Conservation (phyloP, 2,113 vertebrate genomes). For the Numenius arquata region DNA sequence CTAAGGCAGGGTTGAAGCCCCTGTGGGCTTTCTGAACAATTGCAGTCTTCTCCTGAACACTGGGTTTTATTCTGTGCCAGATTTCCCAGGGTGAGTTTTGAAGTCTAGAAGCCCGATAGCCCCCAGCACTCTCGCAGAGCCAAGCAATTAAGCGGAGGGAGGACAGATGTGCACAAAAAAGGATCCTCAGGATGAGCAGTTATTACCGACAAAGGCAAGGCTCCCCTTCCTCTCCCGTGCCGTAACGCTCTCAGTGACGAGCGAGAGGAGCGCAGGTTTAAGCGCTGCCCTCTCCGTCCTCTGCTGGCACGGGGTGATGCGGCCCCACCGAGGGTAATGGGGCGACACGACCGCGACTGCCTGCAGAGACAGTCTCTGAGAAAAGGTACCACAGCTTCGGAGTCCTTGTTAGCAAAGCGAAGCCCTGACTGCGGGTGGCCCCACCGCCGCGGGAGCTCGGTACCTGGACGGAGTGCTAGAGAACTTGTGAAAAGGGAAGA, state of each 20-base stretch:
- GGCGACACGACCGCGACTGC: background rate
- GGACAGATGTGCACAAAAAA: background rate
- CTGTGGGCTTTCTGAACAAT: constrained; percentile 1
- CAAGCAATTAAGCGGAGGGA: background rate
- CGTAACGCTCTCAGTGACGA: background rate
- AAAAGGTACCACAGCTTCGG: background rate
- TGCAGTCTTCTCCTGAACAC: background rate
- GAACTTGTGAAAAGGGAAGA: background rate
- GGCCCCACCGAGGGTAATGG: background rate
- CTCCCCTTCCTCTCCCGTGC: background rate
- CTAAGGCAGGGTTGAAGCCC: constrained; percentile 3
- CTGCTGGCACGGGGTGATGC: fast-evolving
- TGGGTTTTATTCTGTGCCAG: background rate
- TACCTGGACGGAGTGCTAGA: background rate
- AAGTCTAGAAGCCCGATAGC: background rate
- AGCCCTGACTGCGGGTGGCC: too few species aligned
- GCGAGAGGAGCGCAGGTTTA: background rate
- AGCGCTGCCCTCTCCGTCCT: background rate
- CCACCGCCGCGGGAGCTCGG: background rate
- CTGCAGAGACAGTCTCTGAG: background rate
- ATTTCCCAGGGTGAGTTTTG: constrained; percentile 43
- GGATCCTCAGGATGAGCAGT: background rate
- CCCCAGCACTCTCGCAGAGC: background rate
- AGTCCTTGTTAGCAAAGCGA: too few species aligned
- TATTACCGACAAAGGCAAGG: background rate